These are phyloP conservation scores for Crocidura indochinensis DNA, from an alignment of 2,797 vertebrate species.

Conservation along the genomic window DNA sequence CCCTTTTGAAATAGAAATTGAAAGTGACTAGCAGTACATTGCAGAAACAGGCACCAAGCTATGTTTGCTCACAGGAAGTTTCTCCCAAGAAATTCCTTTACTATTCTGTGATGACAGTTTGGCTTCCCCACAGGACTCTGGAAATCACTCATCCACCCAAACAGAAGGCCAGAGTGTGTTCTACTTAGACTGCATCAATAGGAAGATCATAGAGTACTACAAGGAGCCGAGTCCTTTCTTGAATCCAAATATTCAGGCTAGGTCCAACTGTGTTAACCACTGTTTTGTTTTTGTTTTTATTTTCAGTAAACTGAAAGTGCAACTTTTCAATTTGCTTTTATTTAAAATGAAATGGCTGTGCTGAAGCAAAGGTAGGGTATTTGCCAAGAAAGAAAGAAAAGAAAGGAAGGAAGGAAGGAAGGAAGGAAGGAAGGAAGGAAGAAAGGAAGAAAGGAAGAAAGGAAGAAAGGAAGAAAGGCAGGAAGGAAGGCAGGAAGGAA, in stretches of 20 bases:
- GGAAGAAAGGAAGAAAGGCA: too few relatives aligned
- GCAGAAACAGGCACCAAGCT: conserved; percentile 64
- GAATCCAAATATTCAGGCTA: background rate
- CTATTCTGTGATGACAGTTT: background rate
- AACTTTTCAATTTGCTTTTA: background rate
- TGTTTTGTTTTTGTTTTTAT: too few relatives aligned
- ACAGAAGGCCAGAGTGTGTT: background rate
- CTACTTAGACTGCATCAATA: conserved; percentile 1
- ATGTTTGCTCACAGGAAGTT: background rate
- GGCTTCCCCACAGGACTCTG: conserved; percentile 57
- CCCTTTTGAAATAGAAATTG: conserved; percentile 84
- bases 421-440: too few relatives aligned
- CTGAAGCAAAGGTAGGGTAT: too few relatives aligned
- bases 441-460: too few relatives aligned
- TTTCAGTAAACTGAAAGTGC: background rate
- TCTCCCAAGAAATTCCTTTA: conserved; percentile 66
- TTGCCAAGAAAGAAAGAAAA: too few relatives aligned
- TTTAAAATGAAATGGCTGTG: background rate
- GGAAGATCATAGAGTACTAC: background rate
- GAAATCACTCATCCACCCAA: background rate
- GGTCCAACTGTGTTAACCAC: too few relatives aligned
- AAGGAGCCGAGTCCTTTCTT: background rate
- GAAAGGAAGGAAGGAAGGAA: too few relatives aligned
- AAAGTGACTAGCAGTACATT: conserved; percentile 81
- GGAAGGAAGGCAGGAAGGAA: too few relatives aligned